Percentiles rank a stretch among this genome's conserved stretches.
Conservation (phyloP, 2,113 vertebrate genomes). For the Eulacestoma nigropectus region DNA sequence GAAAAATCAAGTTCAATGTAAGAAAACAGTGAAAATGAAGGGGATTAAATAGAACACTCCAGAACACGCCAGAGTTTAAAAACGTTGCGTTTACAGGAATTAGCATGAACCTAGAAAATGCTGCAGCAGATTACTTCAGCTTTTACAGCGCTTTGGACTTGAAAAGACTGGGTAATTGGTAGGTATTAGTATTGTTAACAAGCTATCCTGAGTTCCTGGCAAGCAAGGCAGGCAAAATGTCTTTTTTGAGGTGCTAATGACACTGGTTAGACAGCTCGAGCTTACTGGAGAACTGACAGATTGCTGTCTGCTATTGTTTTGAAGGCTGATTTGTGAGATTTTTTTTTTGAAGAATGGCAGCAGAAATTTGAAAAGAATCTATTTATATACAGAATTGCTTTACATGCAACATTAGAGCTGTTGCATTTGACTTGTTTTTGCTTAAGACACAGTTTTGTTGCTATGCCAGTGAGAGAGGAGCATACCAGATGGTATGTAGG, state of each 20-base stretch:
- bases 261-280: not conserved
- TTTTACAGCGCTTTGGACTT: slow-evolving; percentile 28
- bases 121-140: not conserved
- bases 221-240: not conserved
- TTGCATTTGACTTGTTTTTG: not conserved
- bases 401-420: not conserved
- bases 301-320: not conserved
- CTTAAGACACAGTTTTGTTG: not conserved
- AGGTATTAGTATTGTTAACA: slow-evolving; percentile 3
- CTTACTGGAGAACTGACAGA: not conserved
- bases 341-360: not conserved
- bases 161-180: slow-evolving; percentile 9
- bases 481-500: slow-evolving; percentile 1
- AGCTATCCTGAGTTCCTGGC: not conserved
- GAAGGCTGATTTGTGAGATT: not conserved
- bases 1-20: not conserved
- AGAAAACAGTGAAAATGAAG: not conserved
- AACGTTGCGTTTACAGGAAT: not conserved
- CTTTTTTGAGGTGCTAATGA: not conserved
- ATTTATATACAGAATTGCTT: not conserved
- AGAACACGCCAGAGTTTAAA: not conserved
- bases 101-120: not conserved
- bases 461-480: not conserved
- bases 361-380: not conserved
- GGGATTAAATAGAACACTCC: not conserved